These are phyloP conservation scores for Cosmia pyralina DNA, from an alignment of 2,888 invertebrate genomes.

Conservation along the genomic window DNA sequence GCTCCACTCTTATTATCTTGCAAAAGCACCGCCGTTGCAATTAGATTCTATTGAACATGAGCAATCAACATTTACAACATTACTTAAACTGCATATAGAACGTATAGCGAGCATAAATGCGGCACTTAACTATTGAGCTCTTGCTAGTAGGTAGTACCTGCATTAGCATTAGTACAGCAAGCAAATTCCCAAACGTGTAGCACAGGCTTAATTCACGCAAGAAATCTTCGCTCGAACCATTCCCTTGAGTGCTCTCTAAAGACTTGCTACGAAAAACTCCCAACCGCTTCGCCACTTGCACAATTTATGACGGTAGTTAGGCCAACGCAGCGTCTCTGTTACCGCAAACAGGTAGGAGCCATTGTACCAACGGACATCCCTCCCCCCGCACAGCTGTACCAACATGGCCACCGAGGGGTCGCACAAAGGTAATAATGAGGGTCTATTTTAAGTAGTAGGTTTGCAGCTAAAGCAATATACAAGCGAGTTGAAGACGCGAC, in stretches of 20 bases:
- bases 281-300: slow-evolving; percentile 78
- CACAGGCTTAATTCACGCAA: slow-evolving; percentile 79
- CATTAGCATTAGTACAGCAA: slow-evolving; percentile 72
- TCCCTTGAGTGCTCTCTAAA: slow-evolving; percentile 80
- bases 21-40: slow-evolving; percentile 27
- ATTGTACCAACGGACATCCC: slow-evolving; percentile 62
- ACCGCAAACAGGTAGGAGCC: slow-evolving; percentile 75
- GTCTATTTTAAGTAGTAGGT: slow-evolving; percentile 70
- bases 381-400: slow-evolving; percentile 53
- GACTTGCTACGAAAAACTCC: slow-evolving; percentile 79
- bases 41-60: slow-evolving; percentile 42
- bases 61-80: slow-evolving; percentile 52
- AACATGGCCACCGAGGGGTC: slow-evolving; percentile 63
- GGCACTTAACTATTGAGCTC: slow-evolving; percentile 63
- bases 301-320: slow-evolving; percentile 84
- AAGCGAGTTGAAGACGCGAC: slow-evolving; percentile 76
- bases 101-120: slow-evolving; percentile 58
- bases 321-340: slow-evolving; percentile 74
- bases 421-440: slow-evolving; percentile 66
- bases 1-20: slow-evolving; percentile 11
- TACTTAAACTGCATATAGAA: slow-evolving; percentile 35
- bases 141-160: slow-evolving; percentile 58
- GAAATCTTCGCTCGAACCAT: slow-evolving; percentile 76
- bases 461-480: slow-evolving; percentile 74
- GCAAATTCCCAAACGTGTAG: slow-evolving; percentile 72